Evolutionary conservation across 37 sponge, comb jelly and placozoan genomes (phyloP), one percentile per base, ranked within the genome.

Genomic region (Tethya wilhelma): DNA sequence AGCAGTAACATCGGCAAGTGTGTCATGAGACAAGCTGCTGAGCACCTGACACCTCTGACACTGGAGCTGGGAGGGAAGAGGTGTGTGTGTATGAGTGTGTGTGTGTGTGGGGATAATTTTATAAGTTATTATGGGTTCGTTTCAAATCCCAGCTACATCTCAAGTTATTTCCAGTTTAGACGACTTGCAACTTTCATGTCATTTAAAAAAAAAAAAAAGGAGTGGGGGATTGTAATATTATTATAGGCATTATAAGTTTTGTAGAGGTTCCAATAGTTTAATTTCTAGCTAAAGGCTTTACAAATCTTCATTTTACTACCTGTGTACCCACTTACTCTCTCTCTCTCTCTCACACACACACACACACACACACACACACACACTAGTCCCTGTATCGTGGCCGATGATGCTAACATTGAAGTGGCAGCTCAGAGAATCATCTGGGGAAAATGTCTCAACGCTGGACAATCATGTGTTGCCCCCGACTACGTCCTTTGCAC

Each of bases 381-480:
- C 66, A 33, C 34, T 56, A 85, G 86, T 44, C 86, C 86, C 6
- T 36, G 33, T n/a, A 17, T 93, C 40, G 89, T 96, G 38, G 81
- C 79, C 44, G 86, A 84, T 56, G 82, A 79, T 82, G 81, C 86
- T 17, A 88, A 97, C 79, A 57, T 93, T 4, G 77, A 90, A 23
- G 83, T 81, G 0, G 89, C 93, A 23, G 97, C 87, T 7, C 44
- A 74, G 65, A 75, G 97, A 28, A 87, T 97, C 37, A 73, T 69
- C 25, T 93, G 88, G 89, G 94, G 87, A 55, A 93, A 93, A 78
- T 89, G 66, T 43, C 23, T 86, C 70, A 97, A 97, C 62, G 78
- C 85, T 11, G 94, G 97, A 1, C 94, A 97, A 82, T 84, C 94
- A 42, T 97, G 97, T 63, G 75, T 97, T 36, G 94, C 94, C 9